Conservation (phyloP, 1,140 invertebrate species). For the Drosophila nikananu region DNA sequence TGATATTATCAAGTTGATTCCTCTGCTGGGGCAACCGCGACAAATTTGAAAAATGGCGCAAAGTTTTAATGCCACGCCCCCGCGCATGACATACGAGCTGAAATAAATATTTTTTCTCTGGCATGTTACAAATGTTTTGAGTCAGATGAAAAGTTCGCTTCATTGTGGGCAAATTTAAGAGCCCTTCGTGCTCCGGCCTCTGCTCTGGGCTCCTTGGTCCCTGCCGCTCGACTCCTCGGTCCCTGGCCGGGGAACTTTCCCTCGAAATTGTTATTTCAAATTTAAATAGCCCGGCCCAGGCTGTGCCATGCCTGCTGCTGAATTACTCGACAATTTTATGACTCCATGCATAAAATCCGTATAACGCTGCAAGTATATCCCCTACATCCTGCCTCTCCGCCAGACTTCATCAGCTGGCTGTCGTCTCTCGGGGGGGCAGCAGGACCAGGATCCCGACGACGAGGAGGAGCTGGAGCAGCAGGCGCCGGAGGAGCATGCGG, state of each 20-base stretch:
- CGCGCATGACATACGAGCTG: conserved; percentile 70
- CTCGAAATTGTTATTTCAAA: conserved; percentile 65
- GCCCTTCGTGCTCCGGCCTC: conserved; percentile 11
- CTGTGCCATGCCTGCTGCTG: conserved; percentile 36
- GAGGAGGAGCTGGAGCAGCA: neutral
- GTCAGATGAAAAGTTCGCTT: conserved; percentile 68
- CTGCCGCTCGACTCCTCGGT: neutral
- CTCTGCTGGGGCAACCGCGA: conserved; percentile 64
- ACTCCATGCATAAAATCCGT: conserved; percentile 71
- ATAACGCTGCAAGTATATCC: conserved; percentile 53
- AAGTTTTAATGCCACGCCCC: conserved; percentile 69
- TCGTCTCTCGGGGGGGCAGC: conserved; percentile 18
- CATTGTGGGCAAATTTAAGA: conserved; percentile 63
- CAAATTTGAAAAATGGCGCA: conserved; percentile 82
- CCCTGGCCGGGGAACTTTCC: conserved; percentile 37
- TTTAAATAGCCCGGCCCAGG: conserved; percentile 50
- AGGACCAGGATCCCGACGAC: neutral
- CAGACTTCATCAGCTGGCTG: conserved; percentile 69
- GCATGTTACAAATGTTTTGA: conserved; percentile 80
- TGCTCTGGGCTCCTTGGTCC: neutral
- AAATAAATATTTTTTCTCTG: conserved; percentile 79
- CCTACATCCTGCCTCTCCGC: conserved; percentile 8
- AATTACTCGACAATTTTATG: conserved; percentile 66
- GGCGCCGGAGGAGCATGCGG: conserved; percentile 1
- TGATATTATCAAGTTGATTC: conserved; percentile 77